These are phyloP conservation scores for Noturus placidus DNA, from an alignment of 2,113 vertebrate genomes.

Conservation along the genomic window DNA sequence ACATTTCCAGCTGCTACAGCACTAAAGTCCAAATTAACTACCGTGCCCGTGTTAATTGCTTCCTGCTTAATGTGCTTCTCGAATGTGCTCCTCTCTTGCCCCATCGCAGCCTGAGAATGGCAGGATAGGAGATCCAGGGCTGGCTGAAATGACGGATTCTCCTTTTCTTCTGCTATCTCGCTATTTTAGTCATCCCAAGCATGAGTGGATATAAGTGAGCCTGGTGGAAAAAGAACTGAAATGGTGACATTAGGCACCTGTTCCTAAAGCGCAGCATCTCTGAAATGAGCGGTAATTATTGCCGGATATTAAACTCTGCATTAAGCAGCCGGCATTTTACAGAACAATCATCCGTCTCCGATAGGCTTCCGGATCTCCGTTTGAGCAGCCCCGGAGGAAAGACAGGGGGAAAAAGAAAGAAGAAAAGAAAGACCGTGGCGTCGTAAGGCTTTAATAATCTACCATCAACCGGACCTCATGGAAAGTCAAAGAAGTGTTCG, in stretches of 20 bases:
- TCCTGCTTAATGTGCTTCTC: slow-evolving; percentile 78
- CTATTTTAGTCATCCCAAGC: slow-evolving; percentile 67
- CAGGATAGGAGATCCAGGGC: slow-evolving; percentile 65
- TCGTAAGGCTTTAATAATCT: background rate
- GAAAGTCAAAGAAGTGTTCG: background rate
- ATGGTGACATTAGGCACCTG: slow-evolving; percentile 77
- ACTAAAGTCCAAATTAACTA: slow-evolving; percentile 75
- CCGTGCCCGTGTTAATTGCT: slow-evolving; percentile 78
- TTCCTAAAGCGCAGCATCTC: slow-evolving; percentile 61
- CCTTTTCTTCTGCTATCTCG: slow-evolving; percentile 52
- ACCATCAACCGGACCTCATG: background rate
- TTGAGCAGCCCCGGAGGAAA: slow-evolving; percentile 63
- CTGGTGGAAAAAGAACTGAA: slow-evolving; percentile 74
- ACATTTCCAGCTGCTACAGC: slow-evolving; percentile 74
- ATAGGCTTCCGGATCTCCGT: slow-evolving; percentile 63
- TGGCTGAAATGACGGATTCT: slow-evolving; percentile 71
- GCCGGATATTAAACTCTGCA: slow-evolving; percentile 41
- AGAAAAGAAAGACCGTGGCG: background rate
- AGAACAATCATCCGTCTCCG: slow-evolving; percentile 53
- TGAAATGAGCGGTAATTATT: slow-evolving; percentile 54
- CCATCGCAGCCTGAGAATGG: slow-evolving; percentile 67
- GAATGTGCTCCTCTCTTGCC: slow-evolving; percentile 68
- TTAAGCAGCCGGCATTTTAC: slow-evolving; percentile 28
- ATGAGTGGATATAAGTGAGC: slow-evolving; percentile 72
- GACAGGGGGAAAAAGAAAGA: slow-evolving; percentile 38